These are phyloP conservation scores for Alexandromys fortis DNA, from an alignment of 2,113 vertebrate genomes.

Conservation along the genomic window DNA sequence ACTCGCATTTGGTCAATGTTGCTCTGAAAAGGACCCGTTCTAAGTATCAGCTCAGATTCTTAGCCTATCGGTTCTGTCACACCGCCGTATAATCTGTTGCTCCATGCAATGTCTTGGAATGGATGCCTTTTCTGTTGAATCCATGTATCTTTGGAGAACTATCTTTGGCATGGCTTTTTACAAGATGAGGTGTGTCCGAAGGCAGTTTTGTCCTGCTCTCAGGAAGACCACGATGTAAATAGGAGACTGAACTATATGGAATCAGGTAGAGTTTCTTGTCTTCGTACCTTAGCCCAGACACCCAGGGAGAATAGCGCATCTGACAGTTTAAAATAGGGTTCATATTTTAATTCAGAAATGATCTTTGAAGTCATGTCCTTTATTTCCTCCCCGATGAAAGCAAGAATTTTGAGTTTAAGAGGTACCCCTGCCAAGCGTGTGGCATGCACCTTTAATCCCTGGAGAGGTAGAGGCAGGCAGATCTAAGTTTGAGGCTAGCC, in stretches of 20 bases:
- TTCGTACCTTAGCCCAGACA: not conserved
- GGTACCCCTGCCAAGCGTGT: not conserved
- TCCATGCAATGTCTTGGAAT: conserved; percentile 16
- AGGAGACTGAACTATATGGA: not conserved
- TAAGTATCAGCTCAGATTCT: not conserved
- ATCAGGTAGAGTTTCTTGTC: not conserved
- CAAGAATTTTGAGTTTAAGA: conserved; percentile 28
- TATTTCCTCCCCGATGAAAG: not conserved
- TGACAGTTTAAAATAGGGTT: not conserved
- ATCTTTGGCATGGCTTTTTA: not conserved
- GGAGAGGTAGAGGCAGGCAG: not conserved
- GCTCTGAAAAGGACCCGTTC: not conserved
- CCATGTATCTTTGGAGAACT: conserved; percentile 3
- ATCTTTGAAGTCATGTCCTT: not conserved
- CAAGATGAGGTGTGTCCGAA: not conserved
- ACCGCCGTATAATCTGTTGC: not conserved
- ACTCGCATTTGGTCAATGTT: conserved; percentile 7
- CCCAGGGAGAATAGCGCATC: not conserved
- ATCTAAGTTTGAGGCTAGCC: not conserved
- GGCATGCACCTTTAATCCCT: not conserved
- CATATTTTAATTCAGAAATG: conserved; percentile 24
- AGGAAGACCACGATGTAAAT: not conserved
- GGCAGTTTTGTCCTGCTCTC: not conserved
- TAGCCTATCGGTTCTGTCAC: not conserved
- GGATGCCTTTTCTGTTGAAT: conserved; percentile 49